Evolutionary conservation across 2,797 vertebrate species (phyloP), one percentile per base, ranked within the genome.

Genomic region (Astyanax mexicanus): DNA sequence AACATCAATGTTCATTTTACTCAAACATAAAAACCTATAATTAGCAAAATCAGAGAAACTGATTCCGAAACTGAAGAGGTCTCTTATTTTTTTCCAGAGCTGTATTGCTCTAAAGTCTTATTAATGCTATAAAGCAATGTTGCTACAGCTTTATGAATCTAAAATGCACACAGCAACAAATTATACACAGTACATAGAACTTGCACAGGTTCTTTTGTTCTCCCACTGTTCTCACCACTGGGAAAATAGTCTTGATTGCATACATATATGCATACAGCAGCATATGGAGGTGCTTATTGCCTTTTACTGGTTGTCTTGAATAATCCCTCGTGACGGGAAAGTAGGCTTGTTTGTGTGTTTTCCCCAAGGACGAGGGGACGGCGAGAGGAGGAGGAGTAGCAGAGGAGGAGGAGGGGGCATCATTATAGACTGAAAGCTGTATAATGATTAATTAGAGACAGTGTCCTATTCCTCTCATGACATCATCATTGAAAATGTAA

Each of bases 371-470:
- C 77, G 62, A 3, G 15, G 55, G 49, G 13, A 49, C 27, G 6
- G 49, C n/a, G 21, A 40, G 29, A 68, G 42, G 6, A 44, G 40
- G 17, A 58, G 55, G 13, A 58, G 55, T 49, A 6, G 49, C 42
- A 12, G 40, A 51, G 29, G 25, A 42, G 51, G 17, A 29, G 40
- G 15, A 45, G 42, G 51, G 17, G 29, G 40, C 15, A 45, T 67
- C 25, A 60, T 58, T 60, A 60, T 38, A 80, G 85, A 86, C 85
- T 82, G 85, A 77, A 87, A 80, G 81, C 80, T 87, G 77, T 81
- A 77, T 77, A 80, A 81, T 89, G 87, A 91, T 90, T 91, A 89
- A 88, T 82, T 83, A 83, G 80, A 81, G 82, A 80, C 78, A 80
- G 83, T 74, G 78, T 75, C 86, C 88, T 83, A 84, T 84, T 83